Evolutionary conservation across 2,797 vertebrate genomes (phyloP).

Genomic region (Schizopygopsis malacanthus): DNA sequence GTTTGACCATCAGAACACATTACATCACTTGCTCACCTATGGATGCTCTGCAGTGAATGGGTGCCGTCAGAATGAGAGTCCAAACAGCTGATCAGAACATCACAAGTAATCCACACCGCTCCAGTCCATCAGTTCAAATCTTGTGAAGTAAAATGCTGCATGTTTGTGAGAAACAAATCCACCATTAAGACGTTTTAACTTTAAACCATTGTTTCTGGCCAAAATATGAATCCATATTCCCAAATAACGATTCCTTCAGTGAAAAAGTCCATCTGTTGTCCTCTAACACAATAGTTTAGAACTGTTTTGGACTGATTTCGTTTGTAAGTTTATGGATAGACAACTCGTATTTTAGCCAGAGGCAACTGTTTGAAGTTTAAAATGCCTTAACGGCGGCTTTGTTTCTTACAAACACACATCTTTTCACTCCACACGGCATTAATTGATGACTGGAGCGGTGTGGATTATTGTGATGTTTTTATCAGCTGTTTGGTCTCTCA

Average conservation of each 20-base stretch:
- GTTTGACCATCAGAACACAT: neutral
- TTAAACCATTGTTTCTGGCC: too few relatives aligned
- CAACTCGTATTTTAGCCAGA: neutral
- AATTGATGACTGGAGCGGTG: neutral
- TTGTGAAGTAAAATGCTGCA: too few relatives aligned
- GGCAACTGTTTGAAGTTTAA: neutral
- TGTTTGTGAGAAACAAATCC: too few relatives aligned
- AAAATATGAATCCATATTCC: too few relatives aligned
- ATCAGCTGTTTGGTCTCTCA: neutral
- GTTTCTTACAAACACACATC: neutral
- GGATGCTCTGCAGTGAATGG: neutral
- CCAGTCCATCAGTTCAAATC: too few relatives aligned
- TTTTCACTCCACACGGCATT: neutral
- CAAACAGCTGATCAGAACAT: neutral
- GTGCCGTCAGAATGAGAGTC: neutral
- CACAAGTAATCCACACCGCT: too few relatives aligned
- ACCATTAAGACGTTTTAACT: too few relatives aligned
- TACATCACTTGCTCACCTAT: neutral
- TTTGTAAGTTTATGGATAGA: too few relatives aligned
- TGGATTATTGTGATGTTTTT: neutral
- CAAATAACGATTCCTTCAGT: too few relatives aligned
- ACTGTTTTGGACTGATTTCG: too few relatives aligned
- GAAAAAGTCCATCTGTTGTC: too few relatives aligned
- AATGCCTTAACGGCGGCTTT: neutral
- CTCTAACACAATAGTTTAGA: too few relatives aligned